Evolutionary conservation across 2,797 vertebrate species (phyloP), one percentile per base, ranked within the genome.

Genomic region (Mastacembelus armatus): DNA sequence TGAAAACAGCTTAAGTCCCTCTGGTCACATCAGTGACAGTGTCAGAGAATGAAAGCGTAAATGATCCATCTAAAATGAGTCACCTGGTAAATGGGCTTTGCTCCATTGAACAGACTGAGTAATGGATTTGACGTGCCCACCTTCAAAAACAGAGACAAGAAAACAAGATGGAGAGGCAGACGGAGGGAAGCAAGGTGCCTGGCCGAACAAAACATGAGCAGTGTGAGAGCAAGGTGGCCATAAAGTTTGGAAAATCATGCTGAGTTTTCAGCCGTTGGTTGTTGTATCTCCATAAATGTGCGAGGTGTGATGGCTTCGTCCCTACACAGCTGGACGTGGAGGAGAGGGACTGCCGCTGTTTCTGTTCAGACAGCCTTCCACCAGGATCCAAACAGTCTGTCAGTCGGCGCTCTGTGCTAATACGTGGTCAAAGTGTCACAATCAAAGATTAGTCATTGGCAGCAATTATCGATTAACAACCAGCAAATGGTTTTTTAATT

Each of bases 61-160:
- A 91, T 85, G 86, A 91, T 88, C 89, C 86, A 77, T 85, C 83
- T 70, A 60, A 85, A 87, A 91, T 85, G 85, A 91, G 85, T 90
- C 85, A 83, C 85, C 85, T 85, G 85, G 76, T 88, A 89, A 92
- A 90, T 84, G 84, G 88, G 81, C 83, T 77, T 64, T 33, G 69
- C 83, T 91, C 85, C 85, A 89, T 90, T 84, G 87, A 90, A 73
- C 84, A 80, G 81, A 85, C 86, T 87, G 85, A 89, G 85, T 85
- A 85, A 91, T 89, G 88, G 83, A 84, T 89, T 79, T 85, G 85
- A 90, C 76, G 76, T 72, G 73, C 77, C 84, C 78, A 84, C 85
- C 85, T 83, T 84, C 71, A 63, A 63, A 80, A 82, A 65, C 74
- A 55, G 67, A 76, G 32, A 29, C 62, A 32, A 66, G 33, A 60